A percentile compares a stretch with the other conserved stretches of the same genome.
These are phyloP conservation scores for Phengaris arion DNA, from an alignment of 2,888 invertebrate genomes.

Conservation along the genomic window DNA sequence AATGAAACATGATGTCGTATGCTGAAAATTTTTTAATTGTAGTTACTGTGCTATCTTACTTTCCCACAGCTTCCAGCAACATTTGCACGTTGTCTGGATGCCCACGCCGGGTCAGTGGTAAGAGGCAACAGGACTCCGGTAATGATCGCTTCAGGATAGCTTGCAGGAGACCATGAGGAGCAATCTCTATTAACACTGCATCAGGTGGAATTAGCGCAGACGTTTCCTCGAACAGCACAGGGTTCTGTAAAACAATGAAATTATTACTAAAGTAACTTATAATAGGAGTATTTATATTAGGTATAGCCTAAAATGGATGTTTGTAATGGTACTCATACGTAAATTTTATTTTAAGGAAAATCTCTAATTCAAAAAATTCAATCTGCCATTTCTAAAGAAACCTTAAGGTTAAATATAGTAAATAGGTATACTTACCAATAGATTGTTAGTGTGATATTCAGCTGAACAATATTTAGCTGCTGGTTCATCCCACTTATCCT, in stretches of 20 bases:
- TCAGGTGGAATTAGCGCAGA: conserved; percentile 85
- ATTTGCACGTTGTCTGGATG: conserved; percentile 80
- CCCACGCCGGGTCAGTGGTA: conserved; percentile 86
- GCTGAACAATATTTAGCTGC: conserved; percentile 80
- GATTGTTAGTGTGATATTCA: conserved; percentile 91
- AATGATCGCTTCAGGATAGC: conserved; percentile 90
- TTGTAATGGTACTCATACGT: too few species aligned
- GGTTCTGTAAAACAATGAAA: conserved; percentile 62
- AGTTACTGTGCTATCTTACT: conserved; percentile 59
- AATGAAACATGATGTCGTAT: too few species aligned
- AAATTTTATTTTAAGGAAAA: too few species aligned
- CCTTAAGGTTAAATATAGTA: too few species aligned
- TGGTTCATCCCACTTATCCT: conserved; percentile 76
- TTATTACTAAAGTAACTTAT: too few species aligned
- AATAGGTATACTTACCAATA: conserved; percentile 76
- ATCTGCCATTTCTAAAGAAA: too few species aligned
- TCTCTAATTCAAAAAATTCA: too few species aligned
- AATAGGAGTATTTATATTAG: too few species aligned
- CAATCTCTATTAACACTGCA: conserved; percentile 91
- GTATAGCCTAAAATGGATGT: too few species aligned
- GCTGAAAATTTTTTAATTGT: too few species aligned
- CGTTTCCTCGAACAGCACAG: conserved; percentile 90
- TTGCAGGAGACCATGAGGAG: conserved; percentile 93
- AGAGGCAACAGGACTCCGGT: conserved; percentile 79
- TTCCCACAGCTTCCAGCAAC: conserved; percentile 81